phyloP scores from a whole-genome alignment of 1,140 invertebrate species.

The Rhyzopertha dominica region DNA sequence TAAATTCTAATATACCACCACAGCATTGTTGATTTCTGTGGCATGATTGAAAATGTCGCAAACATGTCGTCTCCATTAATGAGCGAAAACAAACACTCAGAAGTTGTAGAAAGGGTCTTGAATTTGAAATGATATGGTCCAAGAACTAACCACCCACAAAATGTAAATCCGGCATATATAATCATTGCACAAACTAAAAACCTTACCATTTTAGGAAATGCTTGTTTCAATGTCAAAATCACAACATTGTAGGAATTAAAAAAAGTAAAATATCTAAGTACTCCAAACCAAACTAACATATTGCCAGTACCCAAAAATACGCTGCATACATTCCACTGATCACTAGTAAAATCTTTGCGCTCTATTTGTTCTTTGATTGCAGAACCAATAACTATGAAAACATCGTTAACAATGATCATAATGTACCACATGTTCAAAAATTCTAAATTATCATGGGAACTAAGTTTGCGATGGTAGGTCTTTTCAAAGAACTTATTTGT shows the following conservation, averaged over 20 bases:
- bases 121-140: constrained; percentile 99
- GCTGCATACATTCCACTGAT: constrained; percentile 92
- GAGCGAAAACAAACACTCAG: constrained; percentile 90
- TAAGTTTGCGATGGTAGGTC: constrained; percentile 66
- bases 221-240: constrained; percentile 88
- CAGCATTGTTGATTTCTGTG: constrained; percentile 74
- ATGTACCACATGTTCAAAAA: constrained; percentile 98
- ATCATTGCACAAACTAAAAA: constrained; percentile 90
- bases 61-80: constrained; percentile 99
- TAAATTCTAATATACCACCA: constrained; percentile 98
- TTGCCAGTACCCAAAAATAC: constrained; percentile 92
- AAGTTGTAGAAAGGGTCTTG: constrained; percentile 78
- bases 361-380: constrained; percentile 92
- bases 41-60: constrained; percentile 93
- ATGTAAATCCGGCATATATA: constrained; percentile 92
- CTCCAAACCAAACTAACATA: constrained; percentile 94
- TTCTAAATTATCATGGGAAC: constrained; percentile 77
- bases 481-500: constrained; percentile 79
- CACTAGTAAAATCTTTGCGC: constrained; percentile 74
- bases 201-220: constrained; percentile 88
- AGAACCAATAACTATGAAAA: constrained; percentile 89
- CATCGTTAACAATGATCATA: constrained; percentile 94
- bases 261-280: constrained; percentile 93
- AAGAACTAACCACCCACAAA: constrained; percentile 96
- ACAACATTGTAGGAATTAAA: constrained; percentile 99